Evolutionary conservation across 2,888 invertebrate genomes (phyloP), one percentile per base, ranked within the genome.

Genomic region (Emesis furor): DNA sequence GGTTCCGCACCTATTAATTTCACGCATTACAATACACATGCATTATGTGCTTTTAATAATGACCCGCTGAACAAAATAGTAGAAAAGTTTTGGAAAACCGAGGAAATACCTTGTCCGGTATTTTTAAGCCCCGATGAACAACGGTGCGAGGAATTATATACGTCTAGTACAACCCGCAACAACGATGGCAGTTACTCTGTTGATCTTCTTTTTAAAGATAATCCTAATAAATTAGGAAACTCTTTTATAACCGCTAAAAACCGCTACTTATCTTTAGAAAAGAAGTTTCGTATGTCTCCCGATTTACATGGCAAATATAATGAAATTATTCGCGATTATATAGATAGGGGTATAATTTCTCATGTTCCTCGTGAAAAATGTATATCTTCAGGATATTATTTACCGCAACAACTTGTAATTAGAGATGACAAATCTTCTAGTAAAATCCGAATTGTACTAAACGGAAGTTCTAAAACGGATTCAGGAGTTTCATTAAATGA

Each of bases 331-430:
- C 55, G n/a, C n/a, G 55, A 55, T 24, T 24, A 5, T 55, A 55
- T 55, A 55, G 55, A 12, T n/a, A n/a, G 5, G 12, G 55, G 55
- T 55, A 55, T 55, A n/a, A 5, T 55, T n/a, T n/a, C 14, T 55
- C 55, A n/a, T 55, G 55, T 55, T 55, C n/a, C 69, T 69, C 37
- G 17, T n/a, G 37, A 69, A 14, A 37, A 37, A 73, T 10, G 42
- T 65, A 24, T 2, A 17, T 67, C 46, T 4, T 65, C 37, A 8
- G 75, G 82, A 12, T 79, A 51, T 77, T 79, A 69, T 72, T 39
- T 81, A 75, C 79, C 81, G 46, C 84, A 85, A 30, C 82, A 84
- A 24, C 80, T 78, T n/a, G 80, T 81, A 1, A 17, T 82, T 39
- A 73, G 82, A 3, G 59, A 79, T 12, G 78, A 82, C 32, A 82